Percentiles rank a stretch among this genome's conserved stretches.
Conservation (phyloP, 1,140 invertebrate genomes). For the Drosophila pectinifera region DNA sequence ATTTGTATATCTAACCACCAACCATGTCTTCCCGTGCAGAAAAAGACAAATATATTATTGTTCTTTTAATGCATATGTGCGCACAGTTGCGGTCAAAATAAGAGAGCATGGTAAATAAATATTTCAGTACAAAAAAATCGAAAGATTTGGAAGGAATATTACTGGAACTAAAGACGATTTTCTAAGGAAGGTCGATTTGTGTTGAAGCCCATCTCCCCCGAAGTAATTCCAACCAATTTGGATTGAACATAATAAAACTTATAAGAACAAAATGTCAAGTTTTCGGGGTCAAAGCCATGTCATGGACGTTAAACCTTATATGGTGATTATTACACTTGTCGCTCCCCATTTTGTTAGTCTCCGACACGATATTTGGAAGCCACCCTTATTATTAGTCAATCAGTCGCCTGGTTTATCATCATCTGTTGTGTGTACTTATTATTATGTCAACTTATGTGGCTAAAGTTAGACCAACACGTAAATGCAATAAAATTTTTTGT, state of each 20-base stretch:
- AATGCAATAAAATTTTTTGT: constrained; percentile 9
- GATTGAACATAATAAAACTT: neutral
- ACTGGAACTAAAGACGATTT: too few relatives aligned
- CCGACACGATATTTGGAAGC: neutral
- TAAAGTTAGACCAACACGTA: constrained; percentile 3
- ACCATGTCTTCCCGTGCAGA: constrained; percentile 6
- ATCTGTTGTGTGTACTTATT: constrained; percentile 11
- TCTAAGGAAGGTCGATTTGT: too few relatives aligned
- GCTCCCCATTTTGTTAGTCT: neutral
- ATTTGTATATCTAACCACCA: constrained; percentile 55
- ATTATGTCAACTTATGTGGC: constrained; percentile 7
- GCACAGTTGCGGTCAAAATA: neutral
- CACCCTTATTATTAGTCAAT: constrained; percentile 8
- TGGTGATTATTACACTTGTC: constrained; percentile 13
- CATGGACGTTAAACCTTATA: neutral
- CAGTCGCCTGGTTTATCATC: constrained; percentile 1
- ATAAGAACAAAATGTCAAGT: neutral
- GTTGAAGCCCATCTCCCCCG: too few relatives aligned
- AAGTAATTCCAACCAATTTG: too few relatives aligned
- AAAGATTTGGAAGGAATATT: too few relatives aligned
- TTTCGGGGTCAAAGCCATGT: neutral
- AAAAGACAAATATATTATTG: constrained; percentile 7
- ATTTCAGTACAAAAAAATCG: neutral
- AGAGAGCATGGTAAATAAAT: neutral
- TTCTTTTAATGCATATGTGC: constrained; percentile 10